A percentile compares a stretch with the other conserved stretches of the same genome.
Conservation (phyloP, 2,888 invertebrate genomes). For the Hirudinaria manillensis region DNA sequence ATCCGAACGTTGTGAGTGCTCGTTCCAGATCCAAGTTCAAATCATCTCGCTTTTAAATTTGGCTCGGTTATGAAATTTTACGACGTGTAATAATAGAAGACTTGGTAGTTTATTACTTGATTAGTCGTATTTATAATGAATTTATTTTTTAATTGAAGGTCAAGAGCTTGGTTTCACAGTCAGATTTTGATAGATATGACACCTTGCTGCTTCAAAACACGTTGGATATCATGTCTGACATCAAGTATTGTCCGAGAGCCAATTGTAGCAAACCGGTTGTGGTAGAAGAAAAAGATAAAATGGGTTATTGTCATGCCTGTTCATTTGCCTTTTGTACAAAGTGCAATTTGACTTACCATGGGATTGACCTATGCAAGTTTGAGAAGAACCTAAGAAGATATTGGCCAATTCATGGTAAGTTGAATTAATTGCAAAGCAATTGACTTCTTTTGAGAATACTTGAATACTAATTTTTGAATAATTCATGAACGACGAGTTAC, state of each 20-base stretch:
- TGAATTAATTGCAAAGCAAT: no score
- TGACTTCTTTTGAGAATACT: no score
- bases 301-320: constrained; percentile 60
- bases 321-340: constrained; percentile 61
- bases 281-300: constrained; percentile 54
- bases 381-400: no score
- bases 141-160: neutral
- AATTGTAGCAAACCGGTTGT: constrained; percentile 60
- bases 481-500: no score
- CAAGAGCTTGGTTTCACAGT: neutral
- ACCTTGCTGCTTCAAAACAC: constrained; percentile 58
- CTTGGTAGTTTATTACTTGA: no score
- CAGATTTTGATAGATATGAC: constrained; percentile 59
- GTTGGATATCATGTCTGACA: constrained; percentile 61
- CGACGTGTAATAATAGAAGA: no score
- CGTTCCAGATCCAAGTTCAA: no score
- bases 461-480: no score
- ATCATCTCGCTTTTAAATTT: no score
- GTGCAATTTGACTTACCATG: constrained; percentile 63
- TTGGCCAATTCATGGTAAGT: no score
- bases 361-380: constrained; percentile 60
- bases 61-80: no score
- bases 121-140: no score
- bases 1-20: constrained; percentile 45
- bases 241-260: constrained; percentile 61